A percentile compares a stretch with the other conserved stretches of the same genome.
Conservation (phyloP, 2,888 invertebrate species). For the Sinopyrophorus schimmeli region DNA sequence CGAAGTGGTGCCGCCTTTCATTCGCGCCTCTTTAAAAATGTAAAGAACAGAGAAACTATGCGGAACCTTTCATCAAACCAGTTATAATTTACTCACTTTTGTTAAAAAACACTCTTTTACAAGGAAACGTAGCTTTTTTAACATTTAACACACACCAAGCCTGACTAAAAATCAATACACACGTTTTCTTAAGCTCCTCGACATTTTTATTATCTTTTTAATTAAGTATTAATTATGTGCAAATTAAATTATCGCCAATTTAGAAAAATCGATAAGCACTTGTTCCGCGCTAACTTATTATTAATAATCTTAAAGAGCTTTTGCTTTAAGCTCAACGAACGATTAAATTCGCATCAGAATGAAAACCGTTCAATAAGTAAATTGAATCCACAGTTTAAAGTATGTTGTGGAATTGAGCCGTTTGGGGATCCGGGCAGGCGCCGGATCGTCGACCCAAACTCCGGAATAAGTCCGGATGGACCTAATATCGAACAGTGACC, state of each 20-base stretch:
- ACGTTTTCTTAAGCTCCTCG: too few relatives aligned
- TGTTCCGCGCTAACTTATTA: too few relatives aligned
- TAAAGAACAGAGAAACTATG: constrained; percentile 17
- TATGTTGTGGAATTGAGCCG: constrained; percentile 17
- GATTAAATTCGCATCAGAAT: constrained; percentile 17
- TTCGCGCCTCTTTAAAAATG: constrained; percentile 26
- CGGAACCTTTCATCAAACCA: background rate
- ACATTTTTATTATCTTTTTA: too few relatives aligned
- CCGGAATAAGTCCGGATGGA: constrained; percentile 21
- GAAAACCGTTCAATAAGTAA: constrained; percentile 24
- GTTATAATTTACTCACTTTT: background rate
- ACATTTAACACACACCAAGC: too few relatives aligned
- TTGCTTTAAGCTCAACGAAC: constrained; percentile 6
- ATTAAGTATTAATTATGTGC: too few relatives aligned
- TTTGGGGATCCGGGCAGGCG: constrained; percentile 20
- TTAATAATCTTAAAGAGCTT: too few relatives aligned
- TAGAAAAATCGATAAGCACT: too few relatives aligned
- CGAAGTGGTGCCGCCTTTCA: constrained; percentile 27
- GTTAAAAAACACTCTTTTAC: background rate
- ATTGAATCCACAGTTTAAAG: constrained; percentile 21
- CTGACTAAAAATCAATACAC: too few relatives aligned
- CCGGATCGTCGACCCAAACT: constrained; percentile 26
- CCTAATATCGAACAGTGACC: constrained; percentile 27
- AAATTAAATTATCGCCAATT: too few relatives aligned
- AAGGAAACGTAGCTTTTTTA: background rate